Evolutionary conservation across 2,888 invertebrate species (phyloP), one percentile per base, ranked within the genome.

Genomic region (Ligdia adustata): DNA sequence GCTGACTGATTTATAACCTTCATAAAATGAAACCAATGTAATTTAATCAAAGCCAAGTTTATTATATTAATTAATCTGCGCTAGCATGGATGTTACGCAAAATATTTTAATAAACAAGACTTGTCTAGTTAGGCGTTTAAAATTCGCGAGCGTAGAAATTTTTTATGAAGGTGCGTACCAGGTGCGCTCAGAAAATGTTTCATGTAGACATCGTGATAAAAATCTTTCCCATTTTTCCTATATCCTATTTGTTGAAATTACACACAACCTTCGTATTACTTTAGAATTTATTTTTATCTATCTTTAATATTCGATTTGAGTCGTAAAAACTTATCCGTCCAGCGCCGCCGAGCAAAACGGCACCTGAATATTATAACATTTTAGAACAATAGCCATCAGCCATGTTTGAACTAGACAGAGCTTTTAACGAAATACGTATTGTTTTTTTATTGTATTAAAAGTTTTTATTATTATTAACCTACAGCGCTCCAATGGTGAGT

Each of bases 131-230:
- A 57, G 56, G 50, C 50, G 62, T 51, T 64, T 45, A 27, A 48
- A 41, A 57, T 57, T 62, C 55, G 35, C 57, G 55, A 51, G 45
- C 41, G 37, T 52, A 57, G 57, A 70, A 70, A 63, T 57, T 60
- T 62, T 58, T 58, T 65, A 72, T 59, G 56, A 67, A 59, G 52
- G 49, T 57, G 48, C 56, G 48, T 41, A 49, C 20, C 58, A 52
- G 60, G 50, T 63, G 57, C 41, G 42, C 35, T 29, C 15, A 28
- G 31, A 40, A 39, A 46, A 24, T 33, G 32, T 45, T 41, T 35
- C 37, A 32, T 47, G 35, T 32, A 27, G 35, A 41, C 29, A 40
- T 38, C 38, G 24, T 38, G 27, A 38, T 28, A 22, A 16, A 28
- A 38, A 34, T 34, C 12, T 28, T 29, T 34, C n/a, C n/a, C 34